Conservation (phyloP, 2,888 invertebrate species). For the Mythimna ferrago region DNA sequence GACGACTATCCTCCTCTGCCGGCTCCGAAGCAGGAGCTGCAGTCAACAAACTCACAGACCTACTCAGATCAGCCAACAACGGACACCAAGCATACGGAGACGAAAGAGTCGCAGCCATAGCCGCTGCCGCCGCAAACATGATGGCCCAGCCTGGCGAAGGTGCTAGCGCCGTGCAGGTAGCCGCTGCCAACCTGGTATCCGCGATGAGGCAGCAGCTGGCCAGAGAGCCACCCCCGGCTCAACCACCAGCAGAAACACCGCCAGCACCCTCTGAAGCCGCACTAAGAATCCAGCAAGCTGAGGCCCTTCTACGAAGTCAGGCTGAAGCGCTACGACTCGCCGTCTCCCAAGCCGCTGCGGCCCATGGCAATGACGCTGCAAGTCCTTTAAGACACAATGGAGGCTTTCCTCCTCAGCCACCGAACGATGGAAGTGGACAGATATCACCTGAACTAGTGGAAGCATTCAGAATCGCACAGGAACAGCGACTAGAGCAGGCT, state of each 20-base stretch:
- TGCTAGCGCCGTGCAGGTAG: slow-evolving; percentile 93
- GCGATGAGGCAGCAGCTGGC: slow-evolving; percentile 93
- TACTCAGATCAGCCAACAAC: slow-evolving; percentile 92
- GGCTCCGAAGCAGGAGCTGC: slow-evolving; percentile 93
- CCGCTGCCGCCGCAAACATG: slow-evolving; percentile 92
- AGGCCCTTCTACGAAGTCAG: slow-evolving; percentile 95
- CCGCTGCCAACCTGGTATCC: slow-evolving; percentile 94
- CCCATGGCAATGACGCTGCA: slow-evolving; percentile 84
- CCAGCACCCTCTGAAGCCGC: slow-evolving; percentile 95
- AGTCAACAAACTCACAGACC: slow-evolving; percentile 90
- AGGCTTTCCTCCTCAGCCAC: slow-evolving; percentile 83
- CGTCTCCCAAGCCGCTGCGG: slow-evolving; percentile 93
- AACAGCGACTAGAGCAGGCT: slow-evolving; percentile 96
- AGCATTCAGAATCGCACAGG: slow-evolving; percentile 93
- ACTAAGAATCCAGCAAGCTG: slow-evolving; percentile 94
- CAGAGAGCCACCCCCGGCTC: slow-evolving; percentile 90
- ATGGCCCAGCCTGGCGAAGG: slow-evolving; percentile 92
- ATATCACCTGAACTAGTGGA: slow-evolving; percentile 93
- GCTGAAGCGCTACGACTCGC: slow-evolving; percentile 96
- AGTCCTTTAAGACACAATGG: slow-evolving; percentile 88
- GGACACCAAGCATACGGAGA: slow-evolving; percentile 92
- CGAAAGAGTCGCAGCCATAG: slow-evolving; percentile 93
- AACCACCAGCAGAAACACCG: slow-evolving; percentile 94
- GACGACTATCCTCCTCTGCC: slow-evolving; percentile 95
- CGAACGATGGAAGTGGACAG: slow-evolving; percentile 88